These are phyloP conservation scores for Azorinus chamasolen DNA, from an alignment of 2,888 invertebrate genomes.

Conservation along the genomic window DNA sequence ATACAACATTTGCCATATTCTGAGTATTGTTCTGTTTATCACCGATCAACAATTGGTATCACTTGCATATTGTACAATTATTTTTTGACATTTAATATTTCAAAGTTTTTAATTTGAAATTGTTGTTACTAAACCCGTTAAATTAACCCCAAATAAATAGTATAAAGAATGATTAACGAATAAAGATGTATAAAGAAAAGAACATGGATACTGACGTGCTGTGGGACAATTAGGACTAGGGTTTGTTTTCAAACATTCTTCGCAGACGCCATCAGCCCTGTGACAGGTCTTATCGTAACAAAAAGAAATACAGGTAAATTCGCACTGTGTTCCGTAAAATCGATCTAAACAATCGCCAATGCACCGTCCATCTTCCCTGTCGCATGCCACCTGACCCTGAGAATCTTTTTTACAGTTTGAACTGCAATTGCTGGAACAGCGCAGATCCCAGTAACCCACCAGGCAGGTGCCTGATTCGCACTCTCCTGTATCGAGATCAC, in stretches of 20 bases:
- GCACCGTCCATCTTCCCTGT: conserved; percentile 29
- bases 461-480: conserved; percentile 41
- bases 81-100: too few relatives aligned
- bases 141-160: too few relatives aligned
- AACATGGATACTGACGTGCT: conserved; percentile 46
- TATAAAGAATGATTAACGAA: too few relatives aligned
- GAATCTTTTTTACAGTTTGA: conserved; percentile 22
- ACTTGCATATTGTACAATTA: too few relatives aligned
- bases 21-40: too few relatives aligned
- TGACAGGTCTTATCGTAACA: conserved; percentile 50
- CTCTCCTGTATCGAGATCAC: conserved; percentile 28
- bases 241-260: conserved; percentile 38
- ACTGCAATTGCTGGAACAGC: conserved; percentile 27
- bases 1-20: too few relatives aligned
- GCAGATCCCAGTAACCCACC: conserved; percentile 27
- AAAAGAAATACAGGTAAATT: conserved; percentile 33
- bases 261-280: conserved; percentile 44
- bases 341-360: conserved; percentile 11
- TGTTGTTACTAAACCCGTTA: too few relatives aligned
- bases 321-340: conserved; percentile 41
- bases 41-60: too few relatives aligned
- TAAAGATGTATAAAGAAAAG: too few relatives aligned
- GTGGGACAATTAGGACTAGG: conserved; percentile 45
- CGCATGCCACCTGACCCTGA: conserved; percentile 18
- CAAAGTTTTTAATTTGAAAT: too few relatives aligned